Percentiles rank a stretch among this genome's conserved stretches.
Evolutionary conservation across 2,888 invertebrate genomes (phyloP).

Genomic region (Eueremaeus valkanovi): DNA sequence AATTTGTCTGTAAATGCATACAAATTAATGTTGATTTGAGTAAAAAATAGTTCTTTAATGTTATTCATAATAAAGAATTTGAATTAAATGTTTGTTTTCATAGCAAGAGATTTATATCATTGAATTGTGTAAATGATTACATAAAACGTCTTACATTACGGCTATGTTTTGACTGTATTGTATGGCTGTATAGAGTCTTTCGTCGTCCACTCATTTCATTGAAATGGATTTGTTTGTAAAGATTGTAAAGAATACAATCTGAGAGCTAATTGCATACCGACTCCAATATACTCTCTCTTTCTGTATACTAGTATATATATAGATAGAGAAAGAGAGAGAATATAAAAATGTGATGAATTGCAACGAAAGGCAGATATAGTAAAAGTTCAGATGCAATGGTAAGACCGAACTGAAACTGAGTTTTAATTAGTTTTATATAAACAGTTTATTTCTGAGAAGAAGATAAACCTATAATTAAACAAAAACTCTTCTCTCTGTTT

Average conservation of each 20-base stretch:
- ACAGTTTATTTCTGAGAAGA: conserved; percentile 28
- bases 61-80: too few relatives aligned
- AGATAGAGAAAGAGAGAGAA: too few relatives aligned
- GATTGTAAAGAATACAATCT: not conserved
- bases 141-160: too few relatives aligned
- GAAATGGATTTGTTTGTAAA: not conserved
- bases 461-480: conserved; percentile 32
- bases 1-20: too few relatives aligned
- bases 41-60: too few relatives aligned
- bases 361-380: too few relatives aligned
- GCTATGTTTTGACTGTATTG: not conserved
- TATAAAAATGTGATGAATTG: too few relatives aligned
- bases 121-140: not conserved
- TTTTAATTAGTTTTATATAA: conserved; percentile 31
- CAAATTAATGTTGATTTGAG: too few relatives aligned
- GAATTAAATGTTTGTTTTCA: not conserved
- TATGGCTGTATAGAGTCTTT: conserved; percentile 5
- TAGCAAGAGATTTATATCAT: not conserved
- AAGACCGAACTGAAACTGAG: not conserved
- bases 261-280: not conserved
- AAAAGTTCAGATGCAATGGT: not conserved
- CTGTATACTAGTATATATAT: too few relatives aligned
- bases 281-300: not conserved
- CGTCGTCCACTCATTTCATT: not conserved
- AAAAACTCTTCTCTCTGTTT: conserved; percentile 7